phyloP scores from a whole-genome alignment of 2,113 vertebrate species.

The Mirza zaza region DNA sequence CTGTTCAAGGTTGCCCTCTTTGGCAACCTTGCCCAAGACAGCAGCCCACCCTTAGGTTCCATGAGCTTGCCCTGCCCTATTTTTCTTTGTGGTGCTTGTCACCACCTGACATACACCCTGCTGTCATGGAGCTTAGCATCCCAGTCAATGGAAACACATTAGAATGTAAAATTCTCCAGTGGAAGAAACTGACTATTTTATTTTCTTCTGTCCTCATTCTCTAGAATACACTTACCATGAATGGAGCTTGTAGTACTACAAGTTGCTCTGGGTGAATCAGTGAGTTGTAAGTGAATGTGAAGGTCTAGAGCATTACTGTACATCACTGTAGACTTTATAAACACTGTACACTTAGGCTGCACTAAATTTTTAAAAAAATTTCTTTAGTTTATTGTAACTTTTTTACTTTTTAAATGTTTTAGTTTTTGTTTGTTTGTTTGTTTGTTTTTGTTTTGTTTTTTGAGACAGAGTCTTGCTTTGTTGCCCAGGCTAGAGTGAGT shows the following conservation, averaged over 20 bases:
- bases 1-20: neutral
- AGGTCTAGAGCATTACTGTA: neutral
- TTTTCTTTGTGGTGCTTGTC: neutral
- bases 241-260: neutral
- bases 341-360: neutral
- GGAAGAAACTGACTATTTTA: neutral
- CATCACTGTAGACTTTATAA: neutral
- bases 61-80: too few relatives aligned
- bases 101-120: neutral
- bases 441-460: neutral
- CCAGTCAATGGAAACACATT: neutral
- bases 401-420: neutral
- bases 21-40: neutral
- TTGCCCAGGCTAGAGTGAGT: too few relatives aligned
- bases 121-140: neutral
- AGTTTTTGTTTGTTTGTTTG: neutral
- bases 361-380: neutral
- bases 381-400: neutral
- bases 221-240: neutral
- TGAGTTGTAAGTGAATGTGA: neutral
- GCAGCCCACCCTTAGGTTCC: accelerated
- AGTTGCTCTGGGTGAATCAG: neutral
- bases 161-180: neutral
- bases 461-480: too few relatives aligned
- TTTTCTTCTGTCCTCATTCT: neutral